phyloP scores from a whole-genome alignment of 2,797 vertebrate genomes.

The Enteromius unitaeniatus region DNA sequence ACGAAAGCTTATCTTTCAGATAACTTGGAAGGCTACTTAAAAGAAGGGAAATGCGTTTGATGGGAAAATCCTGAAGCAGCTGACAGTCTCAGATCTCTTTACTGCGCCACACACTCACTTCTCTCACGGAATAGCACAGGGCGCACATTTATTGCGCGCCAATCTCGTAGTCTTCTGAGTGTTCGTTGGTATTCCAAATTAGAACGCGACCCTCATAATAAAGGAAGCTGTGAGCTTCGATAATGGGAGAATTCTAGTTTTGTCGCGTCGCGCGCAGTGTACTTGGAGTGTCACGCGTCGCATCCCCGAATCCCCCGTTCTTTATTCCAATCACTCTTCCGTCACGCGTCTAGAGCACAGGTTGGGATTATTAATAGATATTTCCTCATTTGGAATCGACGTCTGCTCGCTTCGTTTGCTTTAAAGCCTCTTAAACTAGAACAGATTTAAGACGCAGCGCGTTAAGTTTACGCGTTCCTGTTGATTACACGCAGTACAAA shows the following conservation, averaged over 20 bases:
- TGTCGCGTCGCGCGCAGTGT: neutral
- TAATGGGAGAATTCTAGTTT: neutral
- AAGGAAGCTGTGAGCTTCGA: slow-evolving; percentile 2
- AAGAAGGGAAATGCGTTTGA: slow-evolving; percentile 33
- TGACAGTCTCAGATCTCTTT: slow-evolving; percentile 11
- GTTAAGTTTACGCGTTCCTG: slow-evolving; percentile 30
- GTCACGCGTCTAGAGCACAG: neutral
- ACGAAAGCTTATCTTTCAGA: slow-evolving; percentile 33
- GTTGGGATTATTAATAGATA: slow-evolving; percentile 1
- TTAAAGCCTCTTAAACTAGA: neutral
- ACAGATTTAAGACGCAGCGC: slow-evolving; percentile 14
- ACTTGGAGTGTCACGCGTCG: slow-evolving; percentile 7
- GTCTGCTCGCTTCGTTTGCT: neutral
- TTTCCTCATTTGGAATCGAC: neutral
- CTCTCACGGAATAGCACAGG: neutral
- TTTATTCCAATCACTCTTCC: slow-evolving; percentile 37
- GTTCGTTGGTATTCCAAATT: neutral
- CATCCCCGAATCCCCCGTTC: slow-evolving; percentile 9
- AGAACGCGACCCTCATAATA: slow-evolving; percentile 8
- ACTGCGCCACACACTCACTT: slow-evolving; percentile 24
- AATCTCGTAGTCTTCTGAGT: neutral
- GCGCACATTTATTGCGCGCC: slow-evolving; percentile 8
- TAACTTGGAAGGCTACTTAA: slow-evolving; percentile 17
- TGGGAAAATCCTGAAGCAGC: slow-evolving; percentile 36
- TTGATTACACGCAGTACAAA: slow-evolving; percentile 1